A percentile compares a stretch with the other conserved stretches of the same genome.
Conservation (phyloP, 2,113 vertebrate species). For the Scomber japonicus region DNA sequence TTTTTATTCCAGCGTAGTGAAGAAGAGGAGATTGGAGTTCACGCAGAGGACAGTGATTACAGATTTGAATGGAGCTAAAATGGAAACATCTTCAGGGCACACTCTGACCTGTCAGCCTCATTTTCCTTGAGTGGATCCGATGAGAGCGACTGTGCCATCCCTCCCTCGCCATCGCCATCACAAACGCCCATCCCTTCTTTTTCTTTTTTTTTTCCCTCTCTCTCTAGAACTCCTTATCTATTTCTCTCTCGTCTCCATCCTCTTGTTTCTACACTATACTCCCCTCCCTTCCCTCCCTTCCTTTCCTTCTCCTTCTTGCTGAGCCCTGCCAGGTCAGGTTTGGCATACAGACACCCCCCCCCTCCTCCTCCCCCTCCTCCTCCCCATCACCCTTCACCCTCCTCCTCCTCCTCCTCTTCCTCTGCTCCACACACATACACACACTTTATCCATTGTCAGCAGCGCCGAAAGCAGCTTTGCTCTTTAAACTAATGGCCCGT, state of each 20-base stretch:
- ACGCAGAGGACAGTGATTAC: constrained; percentile 91
- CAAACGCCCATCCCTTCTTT: constrained; percentile 2
- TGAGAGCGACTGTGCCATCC: constrained; percentile 75
- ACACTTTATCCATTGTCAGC: constrained; percentile 72
- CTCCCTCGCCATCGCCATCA: constrained; percentile 1
- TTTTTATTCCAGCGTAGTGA: background rate
- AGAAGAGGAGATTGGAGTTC: constrained; percentile 81
- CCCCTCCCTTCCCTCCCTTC: background rate
- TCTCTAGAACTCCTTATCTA: constrained; percentile 16
- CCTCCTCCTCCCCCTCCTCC: constrained; percentile 23
- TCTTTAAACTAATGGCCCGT: constrained; percentile 93
- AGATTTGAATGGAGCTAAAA: constrained; percentile 91
- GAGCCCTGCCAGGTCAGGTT: constrained; percentile 80
- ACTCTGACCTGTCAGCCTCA: constrained; percentile 90
- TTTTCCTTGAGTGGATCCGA: constrained; percentile 87
- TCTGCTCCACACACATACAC: constrained; percentile 58
- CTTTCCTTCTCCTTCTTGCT: constrained; percentile 47
- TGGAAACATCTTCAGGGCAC: constrained; percentile 91
- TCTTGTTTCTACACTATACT: background rate
- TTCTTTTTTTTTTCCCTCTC: background rate
- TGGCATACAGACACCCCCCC: constrained; percentile 67
- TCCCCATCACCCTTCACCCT: no score
- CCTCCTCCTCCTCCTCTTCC: constrained; percentile 9
- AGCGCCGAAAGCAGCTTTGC: constrained; percentile 90
- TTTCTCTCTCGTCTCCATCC: constrained; percentile 25